Evolutionary conservation across 2,888 invertebrate genomes (phyloP).

Genomic region (Luperina testacea): DNA sequence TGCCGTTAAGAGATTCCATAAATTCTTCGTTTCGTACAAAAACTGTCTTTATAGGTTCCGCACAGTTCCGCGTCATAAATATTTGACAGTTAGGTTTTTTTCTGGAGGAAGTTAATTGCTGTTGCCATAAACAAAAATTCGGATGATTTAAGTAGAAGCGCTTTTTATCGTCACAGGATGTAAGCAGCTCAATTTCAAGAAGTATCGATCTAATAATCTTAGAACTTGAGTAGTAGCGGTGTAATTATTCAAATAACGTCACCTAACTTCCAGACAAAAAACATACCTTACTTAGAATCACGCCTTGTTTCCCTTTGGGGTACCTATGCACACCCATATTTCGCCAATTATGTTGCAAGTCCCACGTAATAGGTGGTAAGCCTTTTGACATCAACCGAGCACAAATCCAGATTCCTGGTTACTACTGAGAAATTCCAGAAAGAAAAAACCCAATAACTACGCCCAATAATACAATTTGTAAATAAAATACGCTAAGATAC

Average conservation of each 20-base stretch:
- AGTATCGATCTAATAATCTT: neutral
- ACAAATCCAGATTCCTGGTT: neutral
- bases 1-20: constrained; percentile 60
- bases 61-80: constrained; percentile 68
- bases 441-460: neutral
- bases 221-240: neutral
- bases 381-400: neutral
- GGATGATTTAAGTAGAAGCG: constrained; percentile 38
- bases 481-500: too few relatives aligned
- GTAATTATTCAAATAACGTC: neutral
- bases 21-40: constrained; percentile 56
- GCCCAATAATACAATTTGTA: too few relatives aligned
- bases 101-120: constrained; percentile 59
- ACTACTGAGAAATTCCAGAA: neutral
- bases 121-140: constrained; percentile 66
- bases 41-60: constrained; percentile 62
- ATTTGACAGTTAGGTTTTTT: constrained; percentile 62
- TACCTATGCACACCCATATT: neutral
- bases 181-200: constrained; percentile 16
- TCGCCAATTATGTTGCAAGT: neutral
- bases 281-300: neutral
- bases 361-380: neutral
- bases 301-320: neutral
- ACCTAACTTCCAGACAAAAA: neutral
- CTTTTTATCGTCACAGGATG: constrained; percentile 49